These are phyloP conservation scores for Drosophila pegasa DNA, from an alignment of 2,888 invertebrate species.

Conservation along the genomic window DNA sequence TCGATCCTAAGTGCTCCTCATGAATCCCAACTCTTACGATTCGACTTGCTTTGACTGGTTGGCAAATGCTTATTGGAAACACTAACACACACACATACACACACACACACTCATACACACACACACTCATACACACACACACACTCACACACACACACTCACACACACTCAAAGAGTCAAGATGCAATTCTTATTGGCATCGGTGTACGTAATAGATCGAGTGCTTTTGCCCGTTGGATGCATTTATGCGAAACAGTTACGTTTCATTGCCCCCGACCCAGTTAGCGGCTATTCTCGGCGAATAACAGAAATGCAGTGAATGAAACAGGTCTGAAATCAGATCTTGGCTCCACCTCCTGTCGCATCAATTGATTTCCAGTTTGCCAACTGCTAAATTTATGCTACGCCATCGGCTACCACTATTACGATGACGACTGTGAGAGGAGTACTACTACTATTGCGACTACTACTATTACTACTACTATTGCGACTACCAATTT, in stretches of 20 bases:
- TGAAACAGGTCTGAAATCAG: constrained; percentile 51
- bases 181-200: constrained; percentile 15
- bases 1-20: no score
- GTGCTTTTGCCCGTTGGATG: constrained; percentile 47
- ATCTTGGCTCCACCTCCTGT: constrained; percentile 31
- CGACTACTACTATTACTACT: neutral
- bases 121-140: no score
- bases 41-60: neutral
- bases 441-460: no score
- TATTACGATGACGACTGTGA: no score
- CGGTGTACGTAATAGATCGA: constrained; percentile 13
- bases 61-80: neutral
- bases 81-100: no score
- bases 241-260: constrained; percentile 79
- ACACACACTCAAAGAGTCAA: neutral
- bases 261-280: constrained; percentile 81
- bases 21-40: no score
- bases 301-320: constrained; percentile 39
- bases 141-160: no score
- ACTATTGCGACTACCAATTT: neutral
- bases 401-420: neutral
- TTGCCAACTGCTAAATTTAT: constrained; percentile 22
- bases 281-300: constrained; percentile 69
- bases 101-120: no score
- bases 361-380: constrained; percentile 49